These are phyloP conservation scores for Toxotes lorentzi DNA, from an alignment of 2,797 vertebrate species.

Conservation along the genomic window DNA sequence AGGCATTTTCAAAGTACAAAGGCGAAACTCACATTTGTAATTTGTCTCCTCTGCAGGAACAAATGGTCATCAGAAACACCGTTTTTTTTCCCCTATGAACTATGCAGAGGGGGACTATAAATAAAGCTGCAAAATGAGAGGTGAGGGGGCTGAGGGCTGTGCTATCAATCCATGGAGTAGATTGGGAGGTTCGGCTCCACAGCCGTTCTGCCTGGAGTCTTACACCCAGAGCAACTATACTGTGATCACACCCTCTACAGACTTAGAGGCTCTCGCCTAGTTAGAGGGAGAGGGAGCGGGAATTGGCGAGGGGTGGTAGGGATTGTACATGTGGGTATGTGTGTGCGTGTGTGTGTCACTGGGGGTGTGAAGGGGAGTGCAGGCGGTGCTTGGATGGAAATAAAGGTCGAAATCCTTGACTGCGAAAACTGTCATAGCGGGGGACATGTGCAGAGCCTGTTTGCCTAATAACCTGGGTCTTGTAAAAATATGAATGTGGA, in stretches of 20 bases:
- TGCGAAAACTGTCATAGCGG: slow-evolving; percentile 86
- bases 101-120: slow-evolving; percentile 67
- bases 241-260: slow-evolving; percentile 81
- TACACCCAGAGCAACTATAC: slow-evolving; percentile 80
- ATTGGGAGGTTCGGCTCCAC: slow-evolving; percentile 66
- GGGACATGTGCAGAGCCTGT: slow-evolving; percentile 84
- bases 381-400: slow-evolving; percentile 81
- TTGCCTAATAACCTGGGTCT: slow-evolving; percentile 85
- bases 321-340: slow-evolving; percentile 54
- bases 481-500: slow-evolving; percentile 82
- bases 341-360: slow-evolving; percentile 61
- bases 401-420: slow-evolving; percentile 86
- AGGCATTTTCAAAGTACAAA: slow-evolving; percentile 89
- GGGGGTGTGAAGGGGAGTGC: slow-evolving; percentile 71
- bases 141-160: slow-evolving; percentile 63
- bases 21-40: slow-evolving; percentile 92
- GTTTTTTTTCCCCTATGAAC: slow-evolving; percentile 60
- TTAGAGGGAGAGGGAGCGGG: slow-evolving; percentile 73
- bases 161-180: slow-evolving; percentile 69
- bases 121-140: slow-evolving; percentile 73
- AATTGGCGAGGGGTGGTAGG: slow-evolving; percentile 68
- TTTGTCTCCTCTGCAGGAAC: slow-evolving; percentile 88
- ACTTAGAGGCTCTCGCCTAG: slow-evolving; percentile 78
- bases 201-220: slow-evolving; percentile 78
- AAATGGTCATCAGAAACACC: slow-evolving; percentile 81